A percentile compares a stretch with the other conserved stretches of the same genome.
These are phyloP conservation scores for Ptyas mucosa DNA, from an alignment of 2,113 vertebrate species.

Conservation along the genomic window DNA sequence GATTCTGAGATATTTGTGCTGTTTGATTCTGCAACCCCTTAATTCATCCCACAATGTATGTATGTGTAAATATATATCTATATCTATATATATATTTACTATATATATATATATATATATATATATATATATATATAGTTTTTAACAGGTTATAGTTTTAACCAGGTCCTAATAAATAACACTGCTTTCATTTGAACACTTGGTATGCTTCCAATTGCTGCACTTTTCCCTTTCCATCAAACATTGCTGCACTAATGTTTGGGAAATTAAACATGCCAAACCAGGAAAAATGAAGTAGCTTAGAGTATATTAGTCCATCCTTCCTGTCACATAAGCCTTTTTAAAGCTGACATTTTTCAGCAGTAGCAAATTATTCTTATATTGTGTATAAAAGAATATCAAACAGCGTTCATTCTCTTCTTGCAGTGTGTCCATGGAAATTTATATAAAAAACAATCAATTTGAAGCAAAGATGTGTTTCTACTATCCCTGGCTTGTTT, in stretches of 20 bases:
- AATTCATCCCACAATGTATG: neutral
- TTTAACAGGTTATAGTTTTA: neutral
- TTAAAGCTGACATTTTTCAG: constrained; percentile 33
- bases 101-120: neutral
- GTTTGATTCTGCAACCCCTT: neutral
- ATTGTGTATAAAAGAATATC: neutral
- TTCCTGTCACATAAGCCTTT: constrained; percentile 27
- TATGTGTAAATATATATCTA: too few species aligned
- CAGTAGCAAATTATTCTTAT: constrained; percentile 14
- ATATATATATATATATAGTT: too few species aligned
- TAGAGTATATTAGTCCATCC: constrained; percentile 32
- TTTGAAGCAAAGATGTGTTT: constrained; percentile 37
- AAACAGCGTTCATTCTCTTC: constrained; percentile 28
- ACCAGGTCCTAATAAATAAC: constrained; percentile 40
- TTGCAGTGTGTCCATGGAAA: neutral
- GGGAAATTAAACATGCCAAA: constrained; percentile 51
- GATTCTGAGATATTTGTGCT: neutral
- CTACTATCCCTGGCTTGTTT: constrained; percentile 13
- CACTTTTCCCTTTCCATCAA: constrained; percentile 25
- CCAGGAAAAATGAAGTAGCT: constrained; percentile 38
- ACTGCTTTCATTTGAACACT: constrained; percentile 22
- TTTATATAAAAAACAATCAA: neutral
- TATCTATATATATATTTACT: too few species aligned
- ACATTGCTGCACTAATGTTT: constrained; percentile 31
- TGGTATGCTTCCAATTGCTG: constrained; percentile 20